Percentiles rank a stretch among this genome's conserved stretches.
Evolutionary conservation across 2,797 vertebrate genomes (phyloP).

Genomic region (Taenioides sp.): DNA sequence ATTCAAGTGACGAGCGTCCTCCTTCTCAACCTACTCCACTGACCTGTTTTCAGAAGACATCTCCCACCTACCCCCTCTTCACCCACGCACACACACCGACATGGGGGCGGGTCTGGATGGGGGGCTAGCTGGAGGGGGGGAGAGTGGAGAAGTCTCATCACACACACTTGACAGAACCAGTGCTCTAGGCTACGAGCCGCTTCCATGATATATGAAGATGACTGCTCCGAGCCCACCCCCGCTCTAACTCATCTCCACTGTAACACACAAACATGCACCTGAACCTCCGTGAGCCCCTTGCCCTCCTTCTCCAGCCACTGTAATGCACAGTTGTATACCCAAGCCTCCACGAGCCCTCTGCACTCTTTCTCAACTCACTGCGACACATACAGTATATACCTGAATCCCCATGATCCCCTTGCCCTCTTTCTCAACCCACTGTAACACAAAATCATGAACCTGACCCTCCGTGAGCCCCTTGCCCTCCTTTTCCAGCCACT

Average conservation of each 20-base stretch:
- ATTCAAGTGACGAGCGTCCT: neutral
- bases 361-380: no score
- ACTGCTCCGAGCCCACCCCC: constrained; percentile 51
- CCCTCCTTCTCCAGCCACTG: constrained; percentile 30
- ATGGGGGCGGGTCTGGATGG: constrained; percentile 26
- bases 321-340: no score
- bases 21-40: constrained; percentile 52
- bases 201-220: constrained; percentile 72
- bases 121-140: constrained; percentile 31
- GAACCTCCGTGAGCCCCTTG: constrained; percentile 57
- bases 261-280: constrained; percentile 15
- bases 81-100: constrained; percentile 15
- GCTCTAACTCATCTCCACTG: constrained; percentile 7
- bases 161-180: constrained; percentile 70
- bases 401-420: no score
- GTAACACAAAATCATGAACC: neutral
- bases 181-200: constrained; percentile 65
- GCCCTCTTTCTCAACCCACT: no score
- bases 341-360: no score
- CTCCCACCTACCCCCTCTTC: constrained; percentile 20
- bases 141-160: constrained; percentile 63
- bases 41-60: constrained; percentile 61
- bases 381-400: no score
- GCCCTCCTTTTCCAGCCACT: no score
- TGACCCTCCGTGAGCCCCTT: no score